Evolutionary conservation across 2,888 invertebrate species (phyloP).

Genomic region (Torymus tubicola): DNA sequence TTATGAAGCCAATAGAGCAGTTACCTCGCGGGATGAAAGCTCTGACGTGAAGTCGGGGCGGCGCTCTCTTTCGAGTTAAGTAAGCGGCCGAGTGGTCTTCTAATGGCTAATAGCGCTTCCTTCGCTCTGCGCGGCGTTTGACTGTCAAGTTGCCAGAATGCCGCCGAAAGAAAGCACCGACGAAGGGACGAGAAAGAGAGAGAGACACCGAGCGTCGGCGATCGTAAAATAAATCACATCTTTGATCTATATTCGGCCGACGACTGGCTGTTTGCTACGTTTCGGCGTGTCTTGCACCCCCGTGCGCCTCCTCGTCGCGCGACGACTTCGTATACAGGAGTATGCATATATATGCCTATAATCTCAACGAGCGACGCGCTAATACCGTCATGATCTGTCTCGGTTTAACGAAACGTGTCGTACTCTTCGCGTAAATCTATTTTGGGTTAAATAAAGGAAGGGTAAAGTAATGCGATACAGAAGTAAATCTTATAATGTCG

Average conservation of each 20-base stretch:
- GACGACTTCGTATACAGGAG: neutral
- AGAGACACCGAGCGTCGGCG: conserved; percentile 54
- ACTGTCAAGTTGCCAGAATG: conserved; percentile 60
- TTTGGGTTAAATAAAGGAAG: conserved; percentile 1
- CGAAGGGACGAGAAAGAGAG: neutral
- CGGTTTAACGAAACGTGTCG: conserved; percentile 42
- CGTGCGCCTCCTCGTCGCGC: conserved; percentile 16
- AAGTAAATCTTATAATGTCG: conserved; percentile 17
- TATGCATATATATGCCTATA: neutral
- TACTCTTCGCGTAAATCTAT: neutral
- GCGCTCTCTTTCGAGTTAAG: conserved; percentile 13
- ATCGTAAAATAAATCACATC: conserved; percentile 73
- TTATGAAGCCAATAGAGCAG: conserved; percentile 53
- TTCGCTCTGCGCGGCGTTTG: conserved; percentile 54
- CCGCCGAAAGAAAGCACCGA: conserved; percentile 55
- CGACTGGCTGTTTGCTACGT: conserved; percentile 18
- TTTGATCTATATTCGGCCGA: conserved; percentile 73
- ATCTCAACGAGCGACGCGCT: neutral
- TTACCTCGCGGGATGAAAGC: conserved; percentile 49
- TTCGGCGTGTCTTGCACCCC: conserved; percentile 22
- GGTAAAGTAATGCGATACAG: conserved; percentile 20
- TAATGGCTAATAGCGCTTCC: conserved; percentile 69
- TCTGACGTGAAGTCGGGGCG: conserved; percentile 8
- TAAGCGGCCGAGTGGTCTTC: conserved; percentile 58
- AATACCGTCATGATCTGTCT: conserved; percentile 28